Base-by-base conservation (phyloP, 2,888 invertebrate species). In the Eumerus sabulonum region DNA sequence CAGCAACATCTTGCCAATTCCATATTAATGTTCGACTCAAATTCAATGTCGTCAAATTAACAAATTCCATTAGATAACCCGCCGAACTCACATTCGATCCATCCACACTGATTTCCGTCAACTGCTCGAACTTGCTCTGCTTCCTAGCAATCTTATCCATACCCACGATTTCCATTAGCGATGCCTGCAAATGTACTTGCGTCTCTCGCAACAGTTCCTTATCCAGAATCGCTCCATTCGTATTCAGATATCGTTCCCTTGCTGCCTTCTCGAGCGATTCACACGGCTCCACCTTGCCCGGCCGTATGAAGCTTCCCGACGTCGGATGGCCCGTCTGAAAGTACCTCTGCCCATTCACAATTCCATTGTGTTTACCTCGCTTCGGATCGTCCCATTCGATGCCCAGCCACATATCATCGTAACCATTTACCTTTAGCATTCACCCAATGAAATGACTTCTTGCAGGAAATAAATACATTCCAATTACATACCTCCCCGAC, bases 351-450 rank as follows among this genome's bases (percentile, higher is more conserved):
- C 94, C 96, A 82, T 96, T 93, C 45, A 97, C 92, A 47, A 91
- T 92, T 0, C 99, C 99, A 90, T 97, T 93, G 86, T 99, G 98
- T 88, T 97, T 98, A 1, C 99, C 99, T 84, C 98, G 91, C 7
- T 90, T 89, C 1, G 92, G 91, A 84, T 97, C 93, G 87, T 99
- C 98, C 98, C 98, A 99, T 87, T 99, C 98, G n/a, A 99, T 92
- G 0, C 99, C 99, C 66, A 96, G 90, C 98, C 98, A 98, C 35
- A 90, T 86, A 47, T 95, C 95, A 68, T 91, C 89, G 84, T 94
- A 91, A 0, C 93, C 93, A 76, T 92, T 91, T 60, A 93, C 92
- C 89, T 89, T 63, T 13, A 35, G 50, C 11, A n/a, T 9, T n/a
- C 9, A 40, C 11, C 3, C n/a, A 40, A 40, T 40, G 40, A 40